Conservation (phyloP, 2,888 invertebrate species). For the Tenthredo mesomela region DNA sequence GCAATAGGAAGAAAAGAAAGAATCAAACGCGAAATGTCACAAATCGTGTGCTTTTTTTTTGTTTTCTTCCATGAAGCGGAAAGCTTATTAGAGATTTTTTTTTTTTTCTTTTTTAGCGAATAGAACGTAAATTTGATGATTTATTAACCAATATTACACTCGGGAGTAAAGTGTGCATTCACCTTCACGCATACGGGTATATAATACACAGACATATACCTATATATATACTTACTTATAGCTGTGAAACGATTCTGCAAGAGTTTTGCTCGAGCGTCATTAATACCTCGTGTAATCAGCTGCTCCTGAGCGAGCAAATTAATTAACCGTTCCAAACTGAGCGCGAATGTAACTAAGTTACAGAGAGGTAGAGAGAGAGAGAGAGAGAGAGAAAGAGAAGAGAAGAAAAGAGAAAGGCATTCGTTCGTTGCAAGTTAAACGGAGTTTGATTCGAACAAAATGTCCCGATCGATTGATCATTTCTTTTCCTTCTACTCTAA, state of each 20-base stretch:
- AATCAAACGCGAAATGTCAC: too few species aligned
- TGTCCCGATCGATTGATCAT: background rate
- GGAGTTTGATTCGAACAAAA: background rate
- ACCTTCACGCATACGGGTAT: too few species aligned
- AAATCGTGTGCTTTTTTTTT: background rate
- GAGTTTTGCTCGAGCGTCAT: slow-evolving; percentile 23
- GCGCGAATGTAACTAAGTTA: slow-evolving; percentile 24
- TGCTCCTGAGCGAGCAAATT: slow-evolving; percentile 21
- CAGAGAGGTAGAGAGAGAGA: background rate
- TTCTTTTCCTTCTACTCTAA: background rate
- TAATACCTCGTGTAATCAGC: slow-evolving; percentile 40
- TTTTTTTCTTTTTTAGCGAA: too few species aligned
- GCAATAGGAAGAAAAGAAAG: too few species aligned
- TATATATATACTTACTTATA: background rate
- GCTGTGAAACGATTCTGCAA: slow-evolving; percentile 20
- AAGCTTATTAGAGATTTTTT: background rate
- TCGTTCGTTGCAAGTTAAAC: background rate
- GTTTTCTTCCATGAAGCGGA: background rate
- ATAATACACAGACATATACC: background rate
- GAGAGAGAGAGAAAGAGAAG: background rate
- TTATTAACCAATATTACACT: background rate
- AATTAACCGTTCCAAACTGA: slow-evolving; percentile 42
- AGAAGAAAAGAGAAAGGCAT: background rate
- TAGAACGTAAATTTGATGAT: background rate
- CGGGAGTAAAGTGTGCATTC: background rate